Evolutionary conservation across 2,113 vertebrate genomes (phyloP).

Genomic region (Holacanthus passer): DNA sequence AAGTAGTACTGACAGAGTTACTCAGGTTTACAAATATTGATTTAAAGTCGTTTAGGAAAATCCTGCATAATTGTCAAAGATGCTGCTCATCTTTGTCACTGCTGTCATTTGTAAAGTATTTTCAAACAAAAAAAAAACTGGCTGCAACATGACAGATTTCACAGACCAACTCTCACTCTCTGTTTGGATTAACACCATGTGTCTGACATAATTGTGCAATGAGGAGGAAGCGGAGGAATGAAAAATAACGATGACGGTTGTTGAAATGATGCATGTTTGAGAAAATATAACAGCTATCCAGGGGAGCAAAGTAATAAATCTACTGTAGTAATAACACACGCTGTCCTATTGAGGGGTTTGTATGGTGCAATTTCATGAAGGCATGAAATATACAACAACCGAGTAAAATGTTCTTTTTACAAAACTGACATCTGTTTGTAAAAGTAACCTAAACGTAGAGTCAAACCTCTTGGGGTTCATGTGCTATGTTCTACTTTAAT

Average conservation of each 20-base stretch:
- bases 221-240: slow-evolving; percentile 12
- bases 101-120: background rate
- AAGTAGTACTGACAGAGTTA: background rate
- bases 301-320: slow-evolving; percentile 39
- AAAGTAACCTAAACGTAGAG: background rate
- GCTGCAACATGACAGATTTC: background rate
- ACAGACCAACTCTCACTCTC: background rate
- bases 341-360: slow-evolving; percentile 4
- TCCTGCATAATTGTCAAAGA: too few relatives aligned
- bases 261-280: slow-evolving; percentile 41
- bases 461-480: background rate
- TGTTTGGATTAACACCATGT: slow-evolving; percentile 13
- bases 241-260: slow-evolving; percentile 10
- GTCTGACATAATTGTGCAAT: slow-evolving; percentile 3
- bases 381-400: slow-evolving; percentile 7
- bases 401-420: background rate
- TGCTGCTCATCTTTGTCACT: background rate
- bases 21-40: background rate
- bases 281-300: background rate
- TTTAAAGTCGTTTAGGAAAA: background rate
- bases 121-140: slow-evolving; percentile 6
- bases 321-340: slow-evolving; percentile 28
- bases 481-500: background rate
- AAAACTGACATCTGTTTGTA: background rate
- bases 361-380: slow-evolving; percentile 16